Evolutionary conservation across 2,113 vertebrate species (phyloP).

Genomic region (Lipophrys pholis): DNA sequence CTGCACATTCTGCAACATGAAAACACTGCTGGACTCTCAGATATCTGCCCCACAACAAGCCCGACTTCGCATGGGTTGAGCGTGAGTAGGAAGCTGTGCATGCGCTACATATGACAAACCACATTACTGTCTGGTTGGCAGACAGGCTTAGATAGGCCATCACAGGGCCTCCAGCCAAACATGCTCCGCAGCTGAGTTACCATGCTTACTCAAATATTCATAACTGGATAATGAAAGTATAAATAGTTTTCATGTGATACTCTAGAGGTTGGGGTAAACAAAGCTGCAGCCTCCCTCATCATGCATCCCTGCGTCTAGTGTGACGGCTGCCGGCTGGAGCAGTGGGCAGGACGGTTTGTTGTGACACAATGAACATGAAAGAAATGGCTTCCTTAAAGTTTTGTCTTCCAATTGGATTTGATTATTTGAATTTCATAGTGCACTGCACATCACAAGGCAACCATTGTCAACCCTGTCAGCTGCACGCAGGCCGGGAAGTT

Average conservation of each 20-base stretch:
- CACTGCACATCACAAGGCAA: slow-evolving; percentile 34
- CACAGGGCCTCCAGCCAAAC: slow-evolving; percentile 76
- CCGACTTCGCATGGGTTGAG: slow-evolving; percentile 73
- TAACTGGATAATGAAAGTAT: slow-evolving; percentile 79
- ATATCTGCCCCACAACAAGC: slow-evolving; percentile 86
- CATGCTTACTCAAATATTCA: slow-evolving; percentile 83
- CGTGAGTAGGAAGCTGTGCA: slow-evolving; percentile 77
- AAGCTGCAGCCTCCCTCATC: slow-evolving; percentile 56
- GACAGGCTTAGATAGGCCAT: slow-evolving; percentile 79
- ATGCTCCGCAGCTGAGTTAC: slow-evolving; percentile 75
- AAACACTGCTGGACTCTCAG: slow-evolving; percentile 63
- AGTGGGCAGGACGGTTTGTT: slow-evolving; percentile 40
- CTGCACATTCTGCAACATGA: slow-evolving; percentile 54
- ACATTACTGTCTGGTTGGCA: slow-evolving; percentile 78
- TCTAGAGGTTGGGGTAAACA: slow-evolving; percentile 64
- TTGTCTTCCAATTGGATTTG: slow-evolving; percentile 22
- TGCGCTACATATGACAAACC: slow-evolving; percentile 83
- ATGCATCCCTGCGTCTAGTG: slow-evolving; percentile 47
- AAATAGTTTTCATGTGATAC: slow-evolving; percentile 75
- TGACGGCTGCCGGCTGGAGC: slow-evolving; percentile 57
- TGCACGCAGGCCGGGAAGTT: slow-evolving; percentile 30
- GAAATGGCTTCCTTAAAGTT: slow-evolving; percentile 32
- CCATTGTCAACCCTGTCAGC: slow-evolving; percentile 47
- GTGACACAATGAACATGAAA: slow-evolving; percentile 28
- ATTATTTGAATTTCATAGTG: slow-evolving; percentile 48